Percentiles rank a stretch among this genome's conserved stretches.
These are phyloP conservation scores for Colostygia pectinataria DNA, from an alignment of 2,888 invertebrate species.

Conservation along the genomic window DNA sequence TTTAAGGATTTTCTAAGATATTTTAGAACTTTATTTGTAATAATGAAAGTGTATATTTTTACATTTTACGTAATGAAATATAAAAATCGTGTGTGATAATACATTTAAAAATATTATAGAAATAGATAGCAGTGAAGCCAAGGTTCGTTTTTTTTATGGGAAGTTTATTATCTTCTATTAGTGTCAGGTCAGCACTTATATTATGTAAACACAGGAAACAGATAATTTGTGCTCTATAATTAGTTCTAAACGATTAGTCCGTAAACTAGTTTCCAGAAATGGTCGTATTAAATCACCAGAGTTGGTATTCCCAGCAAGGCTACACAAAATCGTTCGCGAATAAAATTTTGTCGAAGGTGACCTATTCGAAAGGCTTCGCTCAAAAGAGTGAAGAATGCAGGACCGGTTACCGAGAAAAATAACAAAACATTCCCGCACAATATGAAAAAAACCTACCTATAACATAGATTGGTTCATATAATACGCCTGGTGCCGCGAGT, in stretches of 20 bases:
- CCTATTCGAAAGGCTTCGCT: conserved; percentile 12
- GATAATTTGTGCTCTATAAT: conserved; percentile 2
- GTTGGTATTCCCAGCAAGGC: conserved; percentile 8
- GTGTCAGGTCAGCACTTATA: too few species aligned
- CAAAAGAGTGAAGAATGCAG: conserved; percentile 27
- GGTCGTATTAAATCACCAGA: conserved; percentile 5
- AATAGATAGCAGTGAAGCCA: too few species aligned
- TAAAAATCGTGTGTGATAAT: too few species aligned
- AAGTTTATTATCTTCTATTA: background rate
- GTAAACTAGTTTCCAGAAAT: background rate
- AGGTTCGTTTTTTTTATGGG: too few species aligned
- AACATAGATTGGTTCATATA: background rate
- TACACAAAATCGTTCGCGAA: conserved; percentile 4
- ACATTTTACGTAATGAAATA: too few species aligned
- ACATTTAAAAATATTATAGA: too few species aligned
- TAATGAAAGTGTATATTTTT: too few species aligned
- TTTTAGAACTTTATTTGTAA: too few species aligned
- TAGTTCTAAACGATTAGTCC: conserved; percentile 1
- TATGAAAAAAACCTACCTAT: background rate
- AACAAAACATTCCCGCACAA: conserved; percentile 25
- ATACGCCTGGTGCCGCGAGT: too few species aligned
- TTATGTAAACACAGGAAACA: conserved; percentile 7
- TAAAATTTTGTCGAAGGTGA: conserved; percentile 23
- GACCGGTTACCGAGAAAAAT: conserved; percentile 38
- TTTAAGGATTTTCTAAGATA: too few species aligned